phyloP scores from a whole-genome alignment of 2,113 vertebrate genomes.

The Terrapene triunguis region DNA sequence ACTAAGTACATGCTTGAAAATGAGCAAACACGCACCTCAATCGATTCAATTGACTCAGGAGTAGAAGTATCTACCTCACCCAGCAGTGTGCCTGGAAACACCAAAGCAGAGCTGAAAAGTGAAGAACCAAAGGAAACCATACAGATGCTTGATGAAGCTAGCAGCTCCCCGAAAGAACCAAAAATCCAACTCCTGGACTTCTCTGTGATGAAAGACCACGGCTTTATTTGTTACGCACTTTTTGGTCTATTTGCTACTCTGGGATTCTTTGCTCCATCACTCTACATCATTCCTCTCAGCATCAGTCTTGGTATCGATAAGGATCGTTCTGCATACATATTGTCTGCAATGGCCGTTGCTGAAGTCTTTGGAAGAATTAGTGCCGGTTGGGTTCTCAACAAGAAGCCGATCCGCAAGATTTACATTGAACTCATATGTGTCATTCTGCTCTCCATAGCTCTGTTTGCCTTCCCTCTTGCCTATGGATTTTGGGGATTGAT shows the following conservation, averaged over 20 bases:
- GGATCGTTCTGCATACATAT: constrained; percentile 86
- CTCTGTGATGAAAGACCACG: constrained; percentile 88
- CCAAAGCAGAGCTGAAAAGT: constrained; percentile 61
- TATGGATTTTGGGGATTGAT: constrained; percentile 89
- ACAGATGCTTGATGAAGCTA: constrained; percentile 37
- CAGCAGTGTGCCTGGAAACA: constrained; percentile 77
- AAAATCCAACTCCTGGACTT: constrained; percentile 88
- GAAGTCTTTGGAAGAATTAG: constrained; percentile 91
- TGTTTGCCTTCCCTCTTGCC: constrained; percentile 91
- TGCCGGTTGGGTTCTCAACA: constrained; percentile 88
- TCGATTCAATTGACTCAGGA: constrained; percentile 94
- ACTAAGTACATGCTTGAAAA: constrained; percentile 89
- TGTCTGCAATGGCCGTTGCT: constrained; percentile 91
- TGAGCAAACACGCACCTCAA: constrained; percentile 88
- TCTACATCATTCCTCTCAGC: constrained; percentile 94
- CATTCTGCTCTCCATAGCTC: constrained; percentile 79
- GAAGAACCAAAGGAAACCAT: constrained; percentile 66
- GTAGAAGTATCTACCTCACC: constrained; percentile 90
- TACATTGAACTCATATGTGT: constrained; percentile 91
- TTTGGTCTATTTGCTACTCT: constrained; percentile 96
- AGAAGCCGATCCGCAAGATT: constrained; percentile 86
- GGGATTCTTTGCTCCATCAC: constrained; percentile 94
- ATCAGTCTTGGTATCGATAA: constrained; percentile 87
- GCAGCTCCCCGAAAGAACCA: constrained; percentile 3
- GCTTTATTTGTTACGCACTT: constrained; percentile 93